Evolutionary conservation across 1,140 invertebrate genomes (phyloP).

Genomic region (Dendrolimus punctatus): DNA sequence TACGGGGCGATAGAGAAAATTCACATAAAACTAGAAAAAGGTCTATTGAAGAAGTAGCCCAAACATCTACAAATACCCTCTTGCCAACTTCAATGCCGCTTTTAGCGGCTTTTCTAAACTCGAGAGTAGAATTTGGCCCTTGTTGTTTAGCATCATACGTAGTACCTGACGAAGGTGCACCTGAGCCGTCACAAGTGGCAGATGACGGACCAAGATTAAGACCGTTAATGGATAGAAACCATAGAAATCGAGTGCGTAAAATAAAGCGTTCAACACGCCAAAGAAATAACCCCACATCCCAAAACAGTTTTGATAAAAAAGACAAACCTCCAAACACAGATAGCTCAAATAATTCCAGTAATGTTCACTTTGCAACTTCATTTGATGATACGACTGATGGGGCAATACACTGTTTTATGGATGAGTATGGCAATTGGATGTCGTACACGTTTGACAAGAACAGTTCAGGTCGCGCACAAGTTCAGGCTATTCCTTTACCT

Average conservation of each 20-base stretch:
- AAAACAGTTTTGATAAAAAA: conserved; percentile 42
- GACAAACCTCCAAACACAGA: conserved; percentile 42
- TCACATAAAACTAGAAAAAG: conserved; percentile 62
- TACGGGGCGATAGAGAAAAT: conserved; percentile 56
- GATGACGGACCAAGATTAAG: conserved; percentile 54
- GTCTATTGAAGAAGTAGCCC: conserved; percentile 74
- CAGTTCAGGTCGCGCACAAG: conserved; percentile 41
- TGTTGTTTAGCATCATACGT: conserved; percentile 37
- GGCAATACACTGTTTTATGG: conserved; percentile 88
- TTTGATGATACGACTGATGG: conserved; percentile 92
- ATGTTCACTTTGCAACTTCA: conserved; percentile 82
- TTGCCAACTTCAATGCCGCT: conserved; percentile 76
- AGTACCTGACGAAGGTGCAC: conserved; percentile 26
- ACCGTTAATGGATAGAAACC: conserved; percentile 67
- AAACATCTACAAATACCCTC: conserved; percentile 76
- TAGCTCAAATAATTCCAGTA: conserved; percentile 48
- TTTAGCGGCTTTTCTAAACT: conserved; percentile 76
- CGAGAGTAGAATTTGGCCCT: conserved; percentile 71
- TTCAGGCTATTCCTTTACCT: conserved; percentile 43
- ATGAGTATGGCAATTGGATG: conserved; percentile 80
- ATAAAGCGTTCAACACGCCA: conserved; percentile 66
- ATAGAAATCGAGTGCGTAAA: conserved; percentile 65
- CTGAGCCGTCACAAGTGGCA: conserved; percentile 28
- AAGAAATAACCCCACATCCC: conserved; percentile 49
- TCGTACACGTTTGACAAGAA: conserved; percentile 91